Percentiles rank a stretch among this genome's conserved stretches.
phyloP scores from a whole-genome alignment of 2,888 invertebrate species.

The Incurvaria masculella region DNA sequence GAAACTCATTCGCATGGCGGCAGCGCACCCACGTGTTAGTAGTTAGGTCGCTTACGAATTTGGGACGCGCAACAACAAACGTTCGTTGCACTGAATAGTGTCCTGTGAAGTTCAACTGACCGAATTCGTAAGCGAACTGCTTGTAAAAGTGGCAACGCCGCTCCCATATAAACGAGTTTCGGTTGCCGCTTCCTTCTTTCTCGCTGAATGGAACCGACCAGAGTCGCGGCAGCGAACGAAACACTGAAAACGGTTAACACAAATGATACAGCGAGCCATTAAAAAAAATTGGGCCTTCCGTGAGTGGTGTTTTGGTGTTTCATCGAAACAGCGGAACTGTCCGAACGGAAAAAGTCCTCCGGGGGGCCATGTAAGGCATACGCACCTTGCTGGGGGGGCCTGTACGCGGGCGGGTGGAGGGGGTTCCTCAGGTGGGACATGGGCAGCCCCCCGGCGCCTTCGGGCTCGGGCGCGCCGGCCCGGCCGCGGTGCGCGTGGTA shows the following conservation, averaged over 20 bases:
- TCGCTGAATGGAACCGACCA: too few relatives aligned
- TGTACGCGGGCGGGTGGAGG: conserved; percentile 43
- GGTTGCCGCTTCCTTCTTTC: too few relatives aligned
- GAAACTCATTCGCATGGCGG: too few relatives aligned
- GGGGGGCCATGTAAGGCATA: conserved; percentile 24
- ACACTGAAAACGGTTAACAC: neutral
- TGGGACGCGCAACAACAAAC: too few relatives aligned
- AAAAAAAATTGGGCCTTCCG: conserved; percentile 37
- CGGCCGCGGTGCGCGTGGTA: conserved; percentile 47
- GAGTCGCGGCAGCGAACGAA: too few relatives aligned
- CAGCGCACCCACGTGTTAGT: too few relatives aligned
- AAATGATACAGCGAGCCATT: neutral
- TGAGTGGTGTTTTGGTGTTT: conserved; percentile 46
- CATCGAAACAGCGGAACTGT: conserved; percentile 8
- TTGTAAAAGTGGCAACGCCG: too few relatives aligned
- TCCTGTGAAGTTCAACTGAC: too few relatives aligned
- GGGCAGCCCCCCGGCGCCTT: conserved; percentile 39
- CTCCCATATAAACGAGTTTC: too few relatives aligned
- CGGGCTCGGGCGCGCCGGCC: conserved; percentile 30
- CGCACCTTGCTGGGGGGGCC: conserved; percentile 53
- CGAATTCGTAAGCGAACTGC: too few relatives aligned
- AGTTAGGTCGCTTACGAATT: too few relatives aligned
- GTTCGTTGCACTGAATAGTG: too few relatives aligned
- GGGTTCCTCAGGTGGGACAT: conserved; percentile 49
- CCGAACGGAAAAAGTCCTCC: neutral